Percentiles rank a stretch among this genome's conserved stretches.
These are phyloP conservation scores for Pelochelys cantorii DNA, from an alignment of 2,797 vertebrate genomes.

Conservation along the genomic window DNA sequence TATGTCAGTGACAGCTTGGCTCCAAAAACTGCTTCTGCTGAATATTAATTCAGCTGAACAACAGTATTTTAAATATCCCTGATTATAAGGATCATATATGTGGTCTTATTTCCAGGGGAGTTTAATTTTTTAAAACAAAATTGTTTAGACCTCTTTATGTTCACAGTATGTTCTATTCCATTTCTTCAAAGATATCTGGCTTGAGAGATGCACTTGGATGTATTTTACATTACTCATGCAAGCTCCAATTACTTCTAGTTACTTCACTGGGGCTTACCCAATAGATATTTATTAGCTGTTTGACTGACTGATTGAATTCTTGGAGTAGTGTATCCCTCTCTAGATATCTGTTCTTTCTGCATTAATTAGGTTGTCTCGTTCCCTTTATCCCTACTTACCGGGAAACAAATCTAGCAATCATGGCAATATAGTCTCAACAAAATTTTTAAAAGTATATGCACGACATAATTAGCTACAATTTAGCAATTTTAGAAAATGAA, in stretches of 20 bases:
- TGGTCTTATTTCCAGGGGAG: neutral
- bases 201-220: conserved; percentile 28
- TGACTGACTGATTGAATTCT: conserved; percentile 52
- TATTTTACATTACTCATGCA: conserved; percentile 46
- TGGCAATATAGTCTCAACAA: conserved; percentile 20
- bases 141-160: neutral
- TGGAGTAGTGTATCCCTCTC: conserved; percentile 9
- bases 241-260: conserved; percentile 55
- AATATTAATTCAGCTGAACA: neutral
- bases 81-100: neutral
- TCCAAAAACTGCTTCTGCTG: neutral
- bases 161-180: neutral
- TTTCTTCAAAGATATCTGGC: conserved; percentile 1
- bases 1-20: neutral
- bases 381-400: neutral
- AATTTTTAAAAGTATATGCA: conserved; percentile 34
- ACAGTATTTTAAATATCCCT: neutral
- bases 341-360: neutral
- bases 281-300: conserved; percentile 34
- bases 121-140: neutral
- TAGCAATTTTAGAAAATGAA: conserved; percentile 44
- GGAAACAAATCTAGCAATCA: conserved; percentile 34
- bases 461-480: neutral
- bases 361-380: conserved; percentile 10
- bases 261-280: conserved; percentile 52